Evolutionary conservation across 2,113 vertebrate species (phyloP), one percentile per base, ranked within the genome.

Genomic region (Fulmarus glacialis): DNA sequence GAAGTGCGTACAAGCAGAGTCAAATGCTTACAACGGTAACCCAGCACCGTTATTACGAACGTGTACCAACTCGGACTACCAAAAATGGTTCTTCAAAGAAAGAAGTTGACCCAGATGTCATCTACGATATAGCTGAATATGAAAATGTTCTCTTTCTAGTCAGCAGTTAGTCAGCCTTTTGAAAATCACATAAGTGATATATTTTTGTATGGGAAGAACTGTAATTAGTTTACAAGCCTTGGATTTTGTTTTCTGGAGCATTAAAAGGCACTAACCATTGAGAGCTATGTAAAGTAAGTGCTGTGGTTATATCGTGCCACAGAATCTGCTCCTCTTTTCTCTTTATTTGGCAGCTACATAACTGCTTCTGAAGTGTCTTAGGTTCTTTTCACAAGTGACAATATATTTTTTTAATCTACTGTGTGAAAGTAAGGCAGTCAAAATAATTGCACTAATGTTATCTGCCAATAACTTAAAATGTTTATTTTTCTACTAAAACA

Each of bases 11-110:
- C 96, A 99, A 95, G 99, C 99, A 0, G 63, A 98, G 40, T 96
- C 94, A 52, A 97, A 97, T 1, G 95, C 97, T 0, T 95, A 97
- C 77, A 97, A 96, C 4, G 98, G 98, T 73, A 98, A 63, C 34
- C 98, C 99, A 24, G 98, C 98, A 13, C 99, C 99, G 1, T 93
- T 98, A 20, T 95, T 99, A 47, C 98, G 98, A 52, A 98, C 98
- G 3, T 99, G 99, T 93, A 96, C 97, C 4, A 47, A 96, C 96
- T 98, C 97, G 1, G 95, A 97, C 32, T 87, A 95, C 52, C 99
- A 99, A 96, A 99, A 98, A 93, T 99, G 99, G 99, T 98, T 99
- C 97, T 99, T 99, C 97, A 98, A 98, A 97, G 99, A 99, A 92
- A 98, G 95, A 89, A 97, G 89, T 80, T 98, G 90, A 98, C 93